These are phyloP conservation scores for Scomberomorus guttatus DNA, from an alignment of 2,797 vertebrate species.

Conservation along the genomic window DNA sequence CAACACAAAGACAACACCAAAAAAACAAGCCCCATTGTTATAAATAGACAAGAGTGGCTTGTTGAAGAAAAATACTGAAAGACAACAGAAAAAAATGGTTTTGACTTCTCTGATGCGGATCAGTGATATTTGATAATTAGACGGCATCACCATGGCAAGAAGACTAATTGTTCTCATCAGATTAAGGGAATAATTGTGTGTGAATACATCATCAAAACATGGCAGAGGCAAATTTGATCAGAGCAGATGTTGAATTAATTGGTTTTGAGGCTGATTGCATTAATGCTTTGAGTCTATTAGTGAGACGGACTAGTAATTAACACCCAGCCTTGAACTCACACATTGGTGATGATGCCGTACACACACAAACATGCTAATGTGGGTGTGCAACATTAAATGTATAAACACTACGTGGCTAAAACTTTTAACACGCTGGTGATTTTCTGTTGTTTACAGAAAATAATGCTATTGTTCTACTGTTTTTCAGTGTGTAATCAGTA, in stretches of 20 bases:
- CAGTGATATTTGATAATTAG: conserved; percentile 71
- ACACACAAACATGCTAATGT: conserved; percentile 10
- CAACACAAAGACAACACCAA: background rate
- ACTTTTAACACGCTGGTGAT: background rate
- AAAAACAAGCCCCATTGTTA: background rate
- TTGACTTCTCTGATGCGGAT: conserved; percentile 52
- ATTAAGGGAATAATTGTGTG: conserved; percentile 78
- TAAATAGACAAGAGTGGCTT: background rate
- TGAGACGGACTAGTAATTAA: conserved; percentile 76
- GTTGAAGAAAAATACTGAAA: background rate
- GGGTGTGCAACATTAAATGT: background rate
- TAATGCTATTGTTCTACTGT: background rate
- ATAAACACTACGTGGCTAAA: background rate
- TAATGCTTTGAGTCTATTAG: conserved; percentile 79
- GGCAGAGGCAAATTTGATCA: conserved; percentile 79
- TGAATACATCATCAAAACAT: conserved; percentile 79
- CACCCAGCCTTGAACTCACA: conserved; percentile 62
- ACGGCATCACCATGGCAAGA: conserved; percentile 37
- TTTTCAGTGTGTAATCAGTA: background rate
- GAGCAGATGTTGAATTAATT: conserved; percentile 84
- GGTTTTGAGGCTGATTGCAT: conserved; percentile 82
- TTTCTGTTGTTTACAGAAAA: conserved; percentile 13
- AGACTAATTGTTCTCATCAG: conserved; percentile 78
- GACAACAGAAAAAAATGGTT: background rate
- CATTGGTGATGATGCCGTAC: conserved; percentile 13